A percentile compares a stretch with the other conserved stretches of the same genome.
phyloP scores from a whole-genome alignment of 2,888 invertebrate genomes.

The Synanthedon myopaeformis region DNA sequence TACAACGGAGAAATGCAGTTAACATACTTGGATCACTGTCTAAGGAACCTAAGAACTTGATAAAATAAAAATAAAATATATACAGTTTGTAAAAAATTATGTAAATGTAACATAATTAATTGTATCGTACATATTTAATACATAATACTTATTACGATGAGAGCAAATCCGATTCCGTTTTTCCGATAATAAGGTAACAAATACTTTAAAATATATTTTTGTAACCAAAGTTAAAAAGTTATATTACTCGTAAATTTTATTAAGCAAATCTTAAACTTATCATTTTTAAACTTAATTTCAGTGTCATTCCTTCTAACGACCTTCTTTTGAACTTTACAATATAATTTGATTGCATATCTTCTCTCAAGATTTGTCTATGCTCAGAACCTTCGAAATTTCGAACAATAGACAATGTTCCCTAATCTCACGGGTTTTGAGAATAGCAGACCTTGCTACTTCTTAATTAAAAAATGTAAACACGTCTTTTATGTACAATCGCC shows the following conservation, averaged over 20 bases:
- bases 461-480: not conserved
- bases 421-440: not conserved
- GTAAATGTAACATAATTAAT: no score
- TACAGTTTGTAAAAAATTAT: no score
- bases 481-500: not conserved
- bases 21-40: no score
- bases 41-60: no score
- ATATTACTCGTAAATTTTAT: not conserved
- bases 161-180: no score
- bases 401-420: not conserved
- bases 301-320: not conserved
- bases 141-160: no score
- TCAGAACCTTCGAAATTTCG: not conserved
- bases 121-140: no score
- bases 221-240: not conserved
- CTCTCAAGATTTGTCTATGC: not conserved
- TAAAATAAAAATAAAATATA: no score
- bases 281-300: not conserved
- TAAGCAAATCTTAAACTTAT: not conserved
- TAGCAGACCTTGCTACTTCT: not conserved
- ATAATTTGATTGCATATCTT: not conserved
- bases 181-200: no score
- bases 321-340: not conserved
- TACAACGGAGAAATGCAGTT: no score
- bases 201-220: no score